Percentiles rank a stretch among this genome's conserved stretches.
Evolutionary conservation across 2,113 vertebrate genomes (phyloP).

Genomic region (Lagopus leucura): DNA sequence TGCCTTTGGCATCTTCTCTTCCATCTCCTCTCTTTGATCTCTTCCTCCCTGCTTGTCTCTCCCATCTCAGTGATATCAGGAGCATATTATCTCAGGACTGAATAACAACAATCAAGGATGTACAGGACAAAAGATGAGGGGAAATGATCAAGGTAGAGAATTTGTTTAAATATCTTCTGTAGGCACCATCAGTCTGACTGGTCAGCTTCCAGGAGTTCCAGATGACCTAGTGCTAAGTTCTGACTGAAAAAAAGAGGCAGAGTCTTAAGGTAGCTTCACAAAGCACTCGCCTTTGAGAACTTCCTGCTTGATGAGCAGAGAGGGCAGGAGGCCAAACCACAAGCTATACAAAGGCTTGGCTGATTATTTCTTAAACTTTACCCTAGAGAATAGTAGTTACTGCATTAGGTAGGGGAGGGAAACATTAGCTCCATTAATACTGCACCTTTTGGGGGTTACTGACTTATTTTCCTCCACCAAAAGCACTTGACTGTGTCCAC

Average conservation of each 20-base stretch:
- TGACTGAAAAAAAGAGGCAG: background rate
- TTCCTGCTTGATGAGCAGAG: slow-evolving; percentile 38
- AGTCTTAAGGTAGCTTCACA: slow-evolving; percentile 10
- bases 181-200: slow-evolving; percentile 48
- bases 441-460: background rate
- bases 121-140: slow-evolving; percentile 48
- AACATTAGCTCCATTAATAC: background rate
- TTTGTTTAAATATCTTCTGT: slow-evolving; percentile 38
- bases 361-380: background rate
- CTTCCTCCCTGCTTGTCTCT: slow-evolving; percentile 48
- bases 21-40: slow-evolving; percentile 65
- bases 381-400: slow-evolving; percentile 13
- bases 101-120: slow-evolving; percentile 46
- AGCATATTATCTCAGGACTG: slow-evolving; percentile 23
- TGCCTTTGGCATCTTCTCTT: slow-evolving; percentile 62
- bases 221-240: background rate
- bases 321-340: slow-evolving; percentile 29
- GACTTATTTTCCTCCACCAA: background rate
- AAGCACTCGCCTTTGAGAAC: slow-evolving; percentile 27
- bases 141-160: slow-evolving; percentile 55
- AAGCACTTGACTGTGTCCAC: background rate
- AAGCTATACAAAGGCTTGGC: slow-evolving; percentile 30
- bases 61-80: slow-evolving; percentile 47
- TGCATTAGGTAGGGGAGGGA: background rate
- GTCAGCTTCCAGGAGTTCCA: slow-evolving; percentile 26